Conservation (phyloP, 2,113 vertebrate species). For the Pseudolaguvia tuberculata region DNA sequence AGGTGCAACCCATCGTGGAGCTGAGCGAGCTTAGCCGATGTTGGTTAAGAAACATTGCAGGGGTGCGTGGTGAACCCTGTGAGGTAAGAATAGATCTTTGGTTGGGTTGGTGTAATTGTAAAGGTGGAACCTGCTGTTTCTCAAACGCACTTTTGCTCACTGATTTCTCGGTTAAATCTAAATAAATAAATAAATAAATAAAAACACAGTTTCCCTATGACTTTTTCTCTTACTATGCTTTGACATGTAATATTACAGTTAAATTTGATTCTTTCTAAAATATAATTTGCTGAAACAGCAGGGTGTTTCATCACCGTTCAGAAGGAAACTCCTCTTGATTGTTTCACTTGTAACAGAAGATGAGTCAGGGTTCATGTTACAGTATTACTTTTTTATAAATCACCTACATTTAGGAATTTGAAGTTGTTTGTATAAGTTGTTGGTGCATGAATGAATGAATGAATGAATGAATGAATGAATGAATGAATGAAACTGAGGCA, state of each 20-base stretch:
- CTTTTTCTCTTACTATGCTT: not conserved
- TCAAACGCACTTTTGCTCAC: not conserved
- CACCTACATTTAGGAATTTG: not conserved
- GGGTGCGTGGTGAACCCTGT: conserved; percentile 62
- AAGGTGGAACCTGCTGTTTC: not conserved
- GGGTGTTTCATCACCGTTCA: not conserved
- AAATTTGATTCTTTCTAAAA: not conserved
- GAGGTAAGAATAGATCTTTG: conserved; percentile 75
- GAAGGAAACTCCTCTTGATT: not conserved
- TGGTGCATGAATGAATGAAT: not conserved
- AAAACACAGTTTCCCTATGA: not conserved
- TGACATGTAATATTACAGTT: not conserved
- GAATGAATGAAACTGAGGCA: no score
- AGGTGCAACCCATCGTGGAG: conserved; percentile 94
- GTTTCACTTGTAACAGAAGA: not conserved
- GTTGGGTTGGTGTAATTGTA: not conserved
- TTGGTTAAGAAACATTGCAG: conserved; percentile 79
- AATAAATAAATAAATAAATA: not conserved
- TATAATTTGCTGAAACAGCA: not conserved
- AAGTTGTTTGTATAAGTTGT: not conserved
- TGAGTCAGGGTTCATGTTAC: conserved; percentile 10
- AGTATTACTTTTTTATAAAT: not conserved
- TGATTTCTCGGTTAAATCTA: not conserved
- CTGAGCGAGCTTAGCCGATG: conserved; percentile 87
- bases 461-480: not conserved